Conservation (phyloP, 2,797 vertebrate genomes). For the Chaenodraco wilsoni region DNA sequence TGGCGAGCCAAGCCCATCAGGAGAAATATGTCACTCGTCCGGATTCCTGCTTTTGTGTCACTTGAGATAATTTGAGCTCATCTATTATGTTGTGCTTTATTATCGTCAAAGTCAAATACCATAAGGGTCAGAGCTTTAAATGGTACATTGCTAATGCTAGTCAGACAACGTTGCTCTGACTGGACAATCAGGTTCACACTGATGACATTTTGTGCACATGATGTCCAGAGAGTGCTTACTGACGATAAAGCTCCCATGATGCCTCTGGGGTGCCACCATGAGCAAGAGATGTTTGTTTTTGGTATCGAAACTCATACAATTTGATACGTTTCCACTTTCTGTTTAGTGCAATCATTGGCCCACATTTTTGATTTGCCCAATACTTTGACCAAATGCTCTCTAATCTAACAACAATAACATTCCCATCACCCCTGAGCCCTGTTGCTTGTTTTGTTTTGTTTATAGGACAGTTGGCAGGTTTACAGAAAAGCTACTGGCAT, state of each 20-base stretch:
- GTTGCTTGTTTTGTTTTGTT: too few species aligned
- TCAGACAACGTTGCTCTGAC: background rate
- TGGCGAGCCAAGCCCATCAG: slow-evolving; percentile 38
- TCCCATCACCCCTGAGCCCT: background rate
- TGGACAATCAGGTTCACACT: slow-evolving; percentile 45
- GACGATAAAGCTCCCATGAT: too few species aligned
- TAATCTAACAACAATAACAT: background rate
- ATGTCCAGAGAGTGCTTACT: background rate
- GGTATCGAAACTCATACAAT: background rate
- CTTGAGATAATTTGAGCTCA: slow-evolving; percentile 29
- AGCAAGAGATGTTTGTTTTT: background rate
- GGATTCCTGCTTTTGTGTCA: slow-evolving; percentile 56
- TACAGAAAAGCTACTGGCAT: too few species aligned
- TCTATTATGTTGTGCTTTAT: slow-evolving; percentile 25
- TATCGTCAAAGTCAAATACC: slow-evolving; percentile 32
- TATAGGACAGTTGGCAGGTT: too few species aligned
- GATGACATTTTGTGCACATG: background rate
- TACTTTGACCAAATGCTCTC: background rate
- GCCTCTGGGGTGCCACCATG: background rate
- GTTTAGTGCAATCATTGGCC: background rate
- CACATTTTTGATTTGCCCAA: background rate
- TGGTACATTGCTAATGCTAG: background rate
- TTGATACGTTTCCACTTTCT: background rate
- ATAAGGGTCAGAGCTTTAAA: slow-evolving; percentile 21
- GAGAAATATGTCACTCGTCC: slow-evolving; percentile 67